phyloP scores from a whole-genome alignment of 2,113 vertebrate genomes.

The Psittacus erithacus region DNA sequence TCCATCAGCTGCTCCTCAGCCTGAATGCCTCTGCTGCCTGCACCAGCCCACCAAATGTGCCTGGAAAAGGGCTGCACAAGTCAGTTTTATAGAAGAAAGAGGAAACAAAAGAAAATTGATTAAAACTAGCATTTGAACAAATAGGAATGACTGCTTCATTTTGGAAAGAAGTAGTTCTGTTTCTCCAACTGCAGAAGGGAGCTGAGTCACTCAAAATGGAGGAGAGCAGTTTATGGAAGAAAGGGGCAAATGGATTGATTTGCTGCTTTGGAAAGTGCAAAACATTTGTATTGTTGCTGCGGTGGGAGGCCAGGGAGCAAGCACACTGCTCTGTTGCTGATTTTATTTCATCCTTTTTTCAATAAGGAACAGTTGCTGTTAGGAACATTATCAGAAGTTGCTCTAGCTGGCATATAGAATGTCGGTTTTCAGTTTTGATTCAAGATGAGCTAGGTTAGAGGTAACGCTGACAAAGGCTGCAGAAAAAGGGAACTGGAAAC shows the following conservation, averaged over 20 bases:
- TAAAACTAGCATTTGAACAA: neutral
- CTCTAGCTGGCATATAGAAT: neutral
- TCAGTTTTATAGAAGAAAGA: neutral
- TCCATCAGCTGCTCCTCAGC: neutral
- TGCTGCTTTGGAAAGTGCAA: neutral
- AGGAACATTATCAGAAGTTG: neutral
- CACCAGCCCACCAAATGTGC: fast-evolving
- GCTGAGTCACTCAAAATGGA: neutral
- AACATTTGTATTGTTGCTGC: neutral
- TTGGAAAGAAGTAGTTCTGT: neutral
- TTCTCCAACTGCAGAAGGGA: neutral
- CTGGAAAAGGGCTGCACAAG: fast-evolving
- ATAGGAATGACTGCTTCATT: neutral
- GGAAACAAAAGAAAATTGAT: neutral
- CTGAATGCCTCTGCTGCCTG: neutral
- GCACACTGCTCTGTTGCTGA: neutral
- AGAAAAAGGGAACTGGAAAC: neutral
- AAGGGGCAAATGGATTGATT: neutral
- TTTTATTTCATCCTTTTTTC: neutral
- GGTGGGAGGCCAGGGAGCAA: neutral
- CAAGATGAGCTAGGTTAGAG: neutral
- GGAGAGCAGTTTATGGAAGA: neutral
- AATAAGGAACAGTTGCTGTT: neutral
- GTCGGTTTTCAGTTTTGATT: neutral
- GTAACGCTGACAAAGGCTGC: neutral